A percentile compares a stretch with the other conserved stretches of the same genome.
Conservation (phyloP, 2,888 invertebrate species). For the Hemaris fuciformis region DNA sequence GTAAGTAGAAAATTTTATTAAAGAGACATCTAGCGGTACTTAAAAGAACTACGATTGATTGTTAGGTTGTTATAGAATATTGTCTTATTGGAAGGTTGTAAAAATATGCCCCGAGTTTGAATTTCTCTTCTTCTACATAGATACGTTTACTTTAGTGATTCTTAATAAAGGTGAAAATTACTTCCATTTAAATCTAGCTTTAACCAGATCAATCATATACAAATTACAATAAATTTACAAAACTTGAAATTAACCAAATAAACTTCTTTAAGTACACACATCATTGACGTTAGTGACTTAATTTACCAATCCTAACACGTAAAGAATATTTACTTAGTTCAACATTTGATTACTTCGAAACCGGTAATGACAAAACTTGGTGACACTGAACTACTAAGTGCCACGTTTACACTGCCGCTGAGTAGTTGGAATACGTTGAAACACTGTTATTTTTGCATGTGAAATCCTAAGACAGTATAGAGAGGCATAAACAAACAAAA, state of each 20-base stretch:
- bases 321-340: background rate
- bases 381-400: background rate
- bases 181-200: too few relatives aligned
- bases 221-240: too few relatives aligned
- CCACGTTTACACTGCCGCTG: too few relatives aligned
- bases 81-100: too few relatives aligned
- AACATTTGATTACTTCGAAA: background rate
- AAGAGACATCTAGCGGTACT: background rate
- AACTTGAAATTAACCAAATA: too few relatives aligned
- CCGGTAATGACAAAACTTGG: background rate
- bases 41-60: background rate
- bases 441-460: background rate
- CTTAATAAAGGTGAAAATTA: background rate
- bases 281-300: background rate
- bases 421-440: background rate
- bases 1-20: background rate
- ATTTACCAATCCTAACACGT: background rate
- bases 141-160: too few relatives aligned
- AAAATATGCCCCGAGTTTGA: too few relatives aligned
- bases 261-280: too few relatives aligned
- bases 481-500: constrained; percentile 29
- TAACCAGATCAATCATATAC: too few relatives aligned
- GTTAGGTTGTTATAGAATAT: too few relatives aligned
- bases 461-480: background rate
- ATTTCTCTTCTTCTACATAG: too few relatives aligned